These are phyloP conservation scores for Trichomalopsis sarcophagae DNA, from an alignment of 1,140 invertebrate genomes.

Conservation along the genomic window DNA sequence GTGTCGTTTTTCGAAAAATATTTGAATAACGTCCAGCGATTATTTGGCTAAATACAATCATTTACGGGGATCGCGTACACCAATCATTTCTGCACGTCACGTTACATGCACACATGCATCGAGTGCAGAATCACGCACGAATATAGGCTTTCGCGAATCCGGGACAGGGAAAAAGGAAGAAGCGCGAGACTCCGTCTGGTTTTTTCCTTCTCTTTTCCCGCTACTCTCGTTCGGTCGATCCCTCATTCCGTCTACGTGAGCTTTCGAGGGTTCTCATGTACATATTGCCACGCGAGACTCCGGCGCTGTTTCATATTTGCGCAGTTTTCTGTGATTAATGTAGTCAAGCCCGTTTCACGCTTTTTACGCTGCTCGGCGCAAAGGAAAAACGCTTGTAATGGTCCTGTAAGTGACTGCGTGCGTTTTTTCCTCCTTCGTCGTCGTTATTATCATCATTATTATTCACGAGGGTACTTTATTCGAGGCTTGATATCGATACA, in stretches of 20 bases:
- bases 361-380: not conserved
- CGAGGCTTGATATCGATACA: slow-evolving; percentile 4
- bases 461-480: slow-evolving; percentile 30
- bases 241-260: slow-evolving; percentile 47
- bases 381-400: slow-evolving; percentile 19
- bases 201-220: not conserved
- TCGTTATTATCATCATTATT: slow-evolving; percentile 2
- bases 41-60: not conserved
- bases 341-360: slow-evolving; percentile 11
- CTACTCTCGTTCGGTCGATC: slow-evolving; percentile 23
- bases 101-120: not conserved
- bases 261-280: slow-evolving; percentile 41
- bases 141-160: not conserved
- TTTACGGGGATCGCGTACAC: not conserved
- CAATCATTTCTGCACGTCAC: not conserved
- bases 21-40: no score
- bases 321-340: slow-evolving; percentile 38
- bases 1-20: no score
- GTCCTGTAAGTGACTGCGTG: not conserved
- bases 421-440: not conserved
- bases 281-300: slow-evolving; percentile 1
- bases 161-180: not conserved
- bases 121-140: not conserved
- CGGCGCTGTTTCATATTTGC: slow-evolving; percentile 4
- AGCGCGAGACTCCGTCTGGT: not conserved